These are phyloP conservation scores for Pseudorhiza aurosa DNA, from an alignment of 30 jellyfish, hydroid and myxozoan species.

Conservation along the genomic window DNA sequence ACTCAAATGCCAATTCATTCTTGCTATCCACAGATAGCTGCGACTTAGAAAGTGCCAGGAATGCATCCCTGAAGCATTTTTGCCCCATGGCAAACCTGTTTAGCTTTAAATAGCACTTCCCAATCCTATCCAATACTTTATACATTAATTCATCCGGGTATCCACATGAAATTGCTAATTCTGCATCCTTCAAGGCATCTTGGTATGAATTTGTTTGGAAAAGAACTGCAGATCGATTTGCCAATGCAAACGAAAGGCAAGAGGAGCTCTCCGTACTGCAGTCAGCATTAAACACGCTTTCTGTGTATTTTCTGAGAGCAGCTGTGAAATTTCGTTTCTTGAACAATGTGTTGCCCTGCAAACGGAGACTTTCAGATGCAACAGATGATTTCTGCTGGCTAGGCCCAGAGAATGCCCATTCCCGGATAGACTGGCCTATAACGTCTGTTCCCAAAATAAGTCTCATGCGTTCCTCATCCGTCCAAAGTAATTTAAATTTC, in stretches of 20 bases:
- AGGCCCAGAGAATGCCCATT: not conserved
- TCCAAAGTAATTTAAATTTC: constrained; percentile 4
- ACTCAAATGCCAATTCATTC: constrained; percentile 33
- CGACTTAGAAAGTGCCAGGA: constrained; percentile 30
- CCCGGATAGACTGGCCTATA: not conserved
- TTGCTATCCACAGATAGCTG: constrained; percentile 46
- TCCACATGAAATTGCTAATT: constrained; percentile 46
- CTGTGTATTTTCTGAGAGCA: constrained; percentile 52
- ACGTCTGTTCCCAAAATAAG: constrained; percentile 7
- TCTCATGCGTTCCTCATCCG: constrained; percentile 31
- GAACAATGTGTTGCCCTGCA: constrained; percentile 49
- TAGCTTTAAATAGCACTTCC: constrained; percentile 39
- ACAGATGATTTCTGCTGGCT: constrained; percentile 15
- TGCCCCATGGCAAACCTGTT: constrained; percentile 23
- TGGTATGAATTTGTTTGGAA: constrained; percentile 42
- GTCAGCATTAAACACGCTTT: constrained; percentile 41
- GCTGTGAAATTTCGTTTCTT: constrained; percentile 31
- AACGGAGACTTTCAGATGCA: constrained; percentile 20
- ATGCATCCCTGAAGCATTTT: constrained; percentile 33
- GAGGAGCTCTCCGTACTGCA: constrained; percentile 11
- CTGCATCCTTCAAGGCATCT: constrained; percentile 62
- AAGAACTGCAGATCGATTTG: constrained; percentile 90
- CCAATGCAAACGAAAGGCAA: constrained; percentile 70
- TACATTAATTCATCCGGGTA: constrained; percentile 64
- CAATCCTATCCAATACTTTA: constrained; percentile 72